Evolutionary conservation across 2,888 invertebrate species (phyloP), one percentile per base, ranked within the genome.

Genomic region (Diogma glabrata): DNA sequence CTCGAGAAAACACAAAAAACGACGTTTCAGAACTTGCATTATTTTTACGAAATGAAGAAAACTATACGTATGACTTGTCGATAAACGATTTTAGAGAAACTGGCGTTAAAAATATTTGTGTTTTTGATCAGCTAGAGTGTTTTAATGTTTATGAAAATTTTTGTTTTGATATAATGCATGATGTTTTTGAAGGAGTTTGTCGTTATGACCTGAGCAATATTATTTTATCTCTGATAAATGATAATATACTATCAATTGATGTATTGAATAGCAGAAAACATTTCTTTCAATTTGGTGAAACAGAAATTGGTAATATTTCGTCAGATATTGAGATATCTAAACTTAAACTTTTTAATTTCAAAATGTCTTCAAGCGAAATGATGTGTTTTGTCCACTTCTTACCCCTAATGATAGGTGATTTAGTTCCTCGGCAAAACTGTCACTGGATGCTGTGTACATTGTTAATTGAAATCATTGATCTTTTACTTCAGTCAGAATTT

Each of bases 81-180:
- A n/a, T 20, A 48, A 51, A 54, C 36, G 47, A 58, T 52, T 55
- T 54, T 51, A 50, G 51, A 24, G 38, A 56, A 53, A 57, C 54
- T 26, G 59, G 57, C 1, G 54, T 57, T n/a, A 56, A 52, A 17
- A 33, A 52, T 22, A 16, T 10, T 17, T 56, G 52, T 16, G 49
- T 55, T 49, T 57, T 56, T 28, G 50, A 58, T 49, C 12, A 47
- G 2, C 20, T 57, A 17, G n/a, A 17, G 7, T 16, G 24, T 14
- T 59, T 57, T 53, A 55, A 59, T 30, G 57, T 56, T n/a, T 48
- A 50, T 20, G 53, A 58, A 16, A 60, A 59, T 45, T 55, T 53
- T 14, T 47, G 23, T 26, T 56, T 53, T 28, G 56, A 61, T 48
- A 24, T 58, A 7, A 61, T 60, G 59, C 61, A 61, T 49, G 60